Percentiles rank a stretch among this genome's conserved stretches.
Evolutionary conservation across 2,888 invertebrate genomes (phyloP).

Genomic region (Spisula solida): DNA sequence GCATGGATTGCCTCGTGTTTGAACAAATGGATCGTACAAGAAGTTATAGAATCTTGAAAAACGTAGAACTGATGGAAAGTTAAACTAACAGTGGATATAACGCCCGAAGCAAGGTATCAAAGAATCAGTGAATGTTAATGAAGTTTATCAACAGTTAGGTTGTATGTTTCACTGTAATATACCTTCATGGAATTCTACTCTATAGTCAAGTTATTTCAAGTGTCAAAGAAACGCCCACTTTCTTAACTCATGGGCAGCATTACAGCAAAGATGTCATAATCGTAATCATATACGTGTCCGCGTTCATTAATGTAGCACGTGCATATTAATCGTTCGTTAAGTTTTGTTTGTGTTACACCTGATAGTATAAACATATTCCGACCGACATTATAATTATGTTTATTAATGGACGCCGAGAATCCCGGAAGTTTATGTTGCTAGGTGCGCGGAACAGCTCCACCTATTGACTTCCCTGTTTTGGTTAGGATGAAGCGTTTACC

Average conservation of each 20-base stretch:
- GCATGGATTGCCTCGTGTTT: background rate
- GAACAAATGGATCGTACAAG: background rate
- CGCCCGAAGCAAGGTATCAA: background rate
- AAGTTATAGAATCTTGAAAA: background rate
- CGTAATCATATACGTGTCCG: too few relatives aligned
- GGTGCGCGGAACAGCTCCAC: constrained; percentile 57
- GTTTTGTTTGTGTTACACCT: background rate
- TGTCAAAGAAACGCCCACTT: too few relatives aligned
- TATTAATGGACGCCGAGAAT: constrained; percentile 49
- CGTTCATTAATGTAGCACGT: background rate
- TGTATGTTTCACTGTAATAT: too few relatives aligned
- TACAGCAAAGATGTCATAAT: too few relatives aligned
- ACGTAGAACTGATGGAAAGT: background rate
- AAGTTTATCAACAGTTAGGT: background rate
- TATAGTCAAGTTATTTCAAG: too few relatives aligned
- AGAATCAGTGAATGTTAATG: background rate
- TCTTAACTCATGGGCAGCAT: too few relatives aligned
- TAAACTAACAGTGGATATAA: background rate
- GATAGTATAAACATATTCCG: background rate
- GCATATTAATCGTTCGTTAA: background rate
- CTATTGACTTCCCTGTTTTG: constrained; percentile 72
- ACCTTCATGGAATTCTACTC: too few relatives aligned
- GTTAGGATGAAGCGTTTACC: constrained; percentile 57
- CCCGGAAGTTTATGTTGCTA: constrained; percentile 64
- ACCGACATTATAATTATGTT: constrained; percentile 28